Conservation (phyloP, 2,888 invertebrate genomes). For the Eutolmus rufibarbis region DNA sequence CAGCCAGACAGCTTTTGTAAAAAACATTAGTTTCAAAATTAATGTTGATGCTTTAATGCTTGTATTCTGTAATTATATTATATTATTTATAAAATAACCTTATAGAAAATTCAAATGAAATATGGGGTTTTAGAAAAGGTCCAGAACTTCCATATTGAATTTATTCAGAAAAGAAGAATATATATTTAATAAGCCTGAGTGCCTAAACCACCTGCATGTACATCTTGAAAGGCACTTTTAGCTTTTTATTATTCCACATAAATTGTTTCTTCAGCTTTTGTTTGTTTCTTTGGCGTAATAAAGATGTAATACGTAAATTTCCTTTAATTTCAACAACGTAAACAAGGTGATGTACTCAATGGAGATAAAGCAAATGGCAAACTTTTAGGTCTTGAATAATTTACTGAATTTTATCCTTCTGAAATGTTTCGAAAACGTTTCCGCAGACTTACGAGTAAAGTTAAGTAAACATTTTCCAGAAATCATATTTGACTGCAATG, state of each 20-base stretch:
- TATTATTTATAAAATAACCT: no score
- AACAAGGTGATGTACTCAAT: neutral
- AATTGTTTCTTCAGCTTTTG: neutral
- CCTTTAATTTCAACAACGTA: neutral
- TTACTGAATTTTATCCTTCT: neutral
- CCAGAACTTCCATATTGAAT: neutral
- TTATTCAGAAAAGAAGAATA: neutral
- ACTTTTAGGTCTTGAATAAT: neutral
- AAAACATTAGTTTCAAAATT: no score
- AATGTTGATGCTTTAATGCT: no score
- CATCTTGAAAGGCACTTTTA: neutral
- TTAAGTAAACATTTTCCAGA: neutral
- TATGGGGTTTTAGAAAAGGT: no score
- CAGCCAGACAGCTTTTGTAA: neutral
- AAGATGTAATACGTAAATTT: neutral
- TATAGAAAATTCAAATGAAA: no score
- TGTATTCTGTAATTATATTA: no score
- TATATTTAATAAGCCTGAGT: no score
- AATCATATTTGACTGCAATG: neutral
- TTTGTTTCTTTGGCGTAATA: neutral
- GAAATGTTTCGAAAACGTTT: neutral
- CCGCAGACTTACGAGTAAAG: neutral
- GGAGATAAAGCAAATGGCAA: neutral
- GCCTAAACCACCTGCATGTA: neutral
- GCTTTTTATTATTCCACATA: neutral